A percentile compares a stretch with the other conserved stretches of the same genome.
These are phyloP conservation scores for Neodon shergylaensis DNA, from an alignment of 2,113 vertebrate species.

Conservation along the genomic window DNA sequence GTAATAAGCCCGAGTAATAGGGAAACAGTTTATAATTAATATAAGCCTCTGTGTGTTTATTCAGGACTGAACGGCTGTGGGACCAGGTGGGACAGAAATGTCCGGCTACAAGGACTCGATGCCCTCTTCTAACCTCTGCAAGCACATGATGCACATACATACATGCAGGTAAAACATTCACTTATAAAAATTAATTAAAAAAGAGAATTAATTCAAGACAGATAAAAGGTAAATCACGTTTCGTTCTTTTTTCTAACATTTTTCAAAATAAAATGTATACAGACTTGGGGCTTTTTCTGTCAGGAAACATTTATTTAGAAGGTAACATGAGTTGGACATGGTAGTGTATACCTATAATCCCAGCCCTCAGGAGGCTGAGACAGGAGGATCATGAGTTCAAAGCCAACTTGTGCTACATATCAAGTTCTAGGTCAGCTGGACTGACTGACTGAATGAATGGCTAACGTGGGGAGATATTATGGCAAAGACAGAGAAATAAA, in stretches of 20 bases:
- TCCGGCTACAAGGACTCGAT: background rate
- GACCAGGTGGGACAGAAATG: too few species aligned
- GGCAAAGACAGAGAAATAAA: background rate
- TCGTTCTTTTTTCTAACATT: slow-evolving; percentile 12
- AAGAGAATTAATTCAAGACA: background rate
- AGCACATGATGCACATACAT: background rate
- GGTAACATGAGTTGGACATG: background rate
- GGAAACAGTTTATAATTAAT: too few species aligned
- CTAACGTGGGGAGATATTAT: background rate
- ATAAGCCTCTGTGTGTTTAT: too few species aligned
- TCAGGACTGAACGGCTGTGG: too few species aligned
- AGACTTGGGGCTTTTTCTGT: background rate
- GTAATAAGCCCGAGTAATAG: too few species aligned
- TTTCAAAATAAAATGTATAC: slow-evolving; percentile 2
- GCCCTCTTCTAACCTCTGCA: background rate
- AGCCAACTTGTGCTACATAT: background rate
- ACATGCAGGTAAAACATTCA: background rate
- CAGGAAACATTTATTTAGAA: slow-evolving; percentile 1
- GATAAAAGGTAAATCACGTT: background rate
- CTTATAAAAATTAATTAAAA: background rate
- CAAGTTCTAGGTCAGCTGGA: background rate
- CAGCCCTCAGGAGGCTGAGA: background rate
- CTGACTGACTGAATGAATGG: background rate
- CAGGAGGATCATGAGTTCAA: background rate
- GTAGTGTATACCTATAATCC: background rate